Conservation (phyloP, 2,113 vertebrate genomes). For the Periophthalmodon schlosseri region DNA sequence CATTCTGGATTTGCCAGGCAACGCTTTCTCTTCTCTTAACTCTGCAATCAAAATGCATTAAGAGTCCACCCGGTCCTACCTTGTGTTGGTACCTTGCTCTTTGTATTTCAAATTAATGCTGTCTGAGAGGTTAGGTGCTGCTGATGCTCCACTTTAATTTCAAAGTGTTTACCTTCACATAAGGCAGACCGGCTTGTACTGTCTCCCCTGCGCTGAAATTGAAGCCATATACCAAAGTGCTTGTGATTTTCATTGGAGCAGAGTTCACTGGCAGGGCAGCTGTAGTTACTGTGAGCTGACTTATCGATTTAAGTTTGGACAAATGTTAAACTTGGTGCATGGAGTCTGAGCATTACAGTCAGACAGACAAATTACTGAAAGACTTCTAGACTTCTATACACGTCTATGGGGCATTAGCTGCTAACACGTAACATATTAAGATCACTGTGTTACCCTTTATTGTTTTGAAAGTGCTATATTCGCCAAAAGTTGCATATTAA, state of each 20-base stretch:
- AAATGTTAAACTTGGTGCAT: background rate
- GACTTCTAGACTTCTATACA: no score
- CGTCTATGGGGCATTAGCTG: no score
- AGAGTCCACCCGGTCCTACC: constrained; percentile 24
- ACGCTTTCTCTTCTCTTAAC: background rate
- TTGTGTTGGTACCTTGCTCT: constrained; percentile 23
- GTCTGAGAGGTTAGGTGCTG: constrained; percentile 16
- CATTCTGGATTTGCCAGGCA: no score
- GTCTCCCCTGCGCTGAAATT: background rate
- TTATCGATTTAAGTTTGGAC: background rate
- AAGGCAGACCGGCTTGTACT: constrained; percentile 1
- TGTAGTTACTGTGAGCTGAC: constrained; percentile 3
- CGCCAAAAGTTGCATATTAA: no score
- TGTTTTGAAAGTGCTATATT: no score
- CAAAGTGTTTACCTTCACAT: constrained; percentile 14
- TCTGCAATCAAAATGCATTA: constrained; percentile 17
- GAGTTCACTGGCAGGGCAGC: constrained; percentile 4
- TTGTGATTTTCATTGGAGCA: background rate
- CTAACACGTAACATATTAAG: no score
- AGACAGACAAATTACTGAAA: no score
- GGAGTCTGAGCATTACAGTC: no score
- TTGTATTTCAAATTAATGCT: constrained; percentile 27
- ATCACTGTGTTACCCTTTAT: no score
- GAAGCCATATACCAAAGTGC: background rate
- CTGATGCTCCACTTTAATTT: constrained; percentile 19